phyloP scores from a whole-genome alignment of 1,140 invertebrate genomes.

The Orchesella cincta region DNA sequence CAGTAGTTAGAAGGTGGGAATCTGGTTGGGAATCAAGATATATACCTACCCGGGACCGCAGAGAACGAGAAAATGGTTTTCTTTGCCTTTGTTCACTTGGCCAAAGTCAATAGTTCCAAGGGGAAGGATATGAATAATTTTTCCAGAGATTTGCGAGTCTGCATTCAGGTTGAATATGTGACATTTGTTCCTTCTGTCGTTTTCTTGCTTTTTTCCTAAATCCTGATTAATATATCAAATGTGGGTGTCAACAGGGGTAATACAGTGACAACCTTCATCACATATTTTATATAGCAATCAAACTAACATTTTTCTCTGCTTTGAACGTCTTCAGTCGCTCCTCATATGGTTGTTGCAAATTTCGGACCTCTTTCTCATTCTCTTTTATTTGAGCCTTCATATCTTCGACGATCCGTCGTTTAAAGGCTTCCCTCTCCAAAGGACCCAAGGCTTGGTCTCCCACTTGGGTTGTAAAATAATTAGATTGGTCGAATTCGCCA shows the following conservation, averaged over 20 bases:
- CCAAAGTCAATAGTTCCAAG: slow-evolving; percentile 59
- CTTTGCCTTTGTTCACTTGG: slow-evolving; percentile 51
- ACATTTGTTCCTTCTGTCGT: slow-evolving; percentile 55
- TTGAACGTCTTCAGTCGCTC: slow-evolving; percentile 60
- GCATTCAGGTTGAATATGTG: slow-evolving; percentile 66
- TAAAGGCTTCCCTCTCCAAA: slow-evolving; percentile 54
- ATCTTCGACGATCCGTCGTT: slow-evolving; percentile 58
- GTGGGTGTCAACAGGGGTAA: neutral
- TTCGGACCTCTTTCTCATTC: slow-evolving; percentile 63
- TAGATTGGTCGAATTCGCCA: slow-evolving; percentile 53
- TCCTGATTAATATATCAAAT: neutral
- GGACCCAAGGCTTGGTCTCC: neutral
- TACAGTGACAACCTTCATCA: neutral
- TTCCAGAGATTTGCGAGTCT: slow-evolving; percentile 63
- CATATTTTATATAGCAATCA: too few species aligned
- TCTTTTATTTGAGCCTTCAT: slow-evolving; percentile 62
- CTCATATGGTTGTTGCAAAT: slow-evolving; percentile 63
- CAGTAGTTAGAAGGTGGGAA: neutral
- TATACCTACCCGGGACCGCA: slow-evolving; percentile 61
- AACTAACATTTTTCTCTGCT: slow-evolving; percentile 56
- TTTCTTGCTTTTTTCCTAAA: neutral
- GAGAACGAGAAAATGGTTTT: slow-evolving; percentile 55
- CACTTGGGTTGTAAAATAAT: neutral
- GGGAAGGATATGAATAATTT: slow-evolving; percentile 63
- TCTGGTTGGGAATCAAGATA: too few species aligned